Evolutionary conservation across 1,140 invertebrate genomes (phyloP).

Genomic region (Drosophila subobscura): DNA sequence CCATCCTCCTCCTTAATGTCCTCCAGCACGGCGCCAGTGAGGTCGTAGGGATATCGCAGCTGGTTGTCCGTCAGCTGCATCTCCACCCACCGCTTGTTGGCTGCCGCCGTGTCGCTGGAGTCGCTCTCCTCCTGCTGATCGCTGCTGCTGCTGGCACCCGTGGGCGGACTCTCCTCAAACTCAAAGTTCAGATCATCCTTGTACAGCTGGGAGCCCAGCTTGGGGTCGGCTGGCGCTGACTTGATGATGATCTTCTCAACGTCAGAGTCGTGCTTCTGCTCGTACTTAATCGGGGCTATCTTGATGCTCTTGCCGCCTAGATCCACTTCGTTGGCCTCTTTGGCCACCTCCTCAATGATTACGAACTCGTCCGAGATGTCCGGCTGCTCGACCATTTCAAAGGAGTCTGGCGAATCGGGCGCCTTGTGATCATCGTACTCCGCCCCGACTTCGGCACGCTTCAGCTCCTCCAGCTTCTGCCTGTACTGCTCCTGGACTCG

Average conservation of each 20-base stretch:
- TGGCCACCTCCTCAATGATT: conserved; percentile 93
- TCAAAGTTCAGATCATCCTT: conserved; percentile 88
- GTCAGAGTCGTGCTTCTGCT: conserved; percentile 88
- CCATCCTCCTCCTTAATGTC: conserved; percentile 96
- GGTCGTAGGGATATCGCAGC: conserved; percentile 87
- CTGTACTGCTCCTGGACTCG: conserved; percentile 80
- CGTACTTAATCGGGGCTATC: conserved; percentile 86
- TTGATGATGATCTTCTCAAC: conserved; percentile 89
- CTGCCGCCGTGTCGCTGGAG: conserved; percentile 87
- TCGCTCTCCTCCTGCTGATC: conserved; percentile 84
- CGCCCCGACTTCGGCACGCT: conserved; percentile 66
- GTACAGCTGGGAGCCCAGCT: conserved; percentile 84
- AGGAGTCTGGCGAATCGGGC: conserved; percentile 93
- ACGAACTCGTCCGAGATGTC: conserved; percentile 94
- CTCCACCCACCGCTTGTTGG: conserved; percentile 94
- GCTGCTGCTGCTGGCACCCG: conserved; percentile 83
- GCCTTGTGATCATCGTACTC: conserved; percentile 85
- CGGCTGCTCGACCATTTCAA: conserved; percentile 93
- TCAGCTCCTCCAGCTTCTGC: conserved; percentile 83
- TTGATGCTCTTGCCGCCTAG: conserved; percentile 91
- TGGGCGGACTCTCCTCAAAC: conserved; percentile 89
- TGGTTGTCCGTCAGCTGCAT: conserved; percentile 91
- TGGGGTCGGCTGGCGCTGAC: conserved; percentile 85
- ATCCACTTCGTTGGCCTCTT: conserved; percentile 91
- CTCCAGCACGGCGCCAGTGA: conserved; percentile 92